Evolutionary conservation across 1,140 invertebrate species (phyloP).

Genomic region (Drosophila malerkotliana): DNA sequence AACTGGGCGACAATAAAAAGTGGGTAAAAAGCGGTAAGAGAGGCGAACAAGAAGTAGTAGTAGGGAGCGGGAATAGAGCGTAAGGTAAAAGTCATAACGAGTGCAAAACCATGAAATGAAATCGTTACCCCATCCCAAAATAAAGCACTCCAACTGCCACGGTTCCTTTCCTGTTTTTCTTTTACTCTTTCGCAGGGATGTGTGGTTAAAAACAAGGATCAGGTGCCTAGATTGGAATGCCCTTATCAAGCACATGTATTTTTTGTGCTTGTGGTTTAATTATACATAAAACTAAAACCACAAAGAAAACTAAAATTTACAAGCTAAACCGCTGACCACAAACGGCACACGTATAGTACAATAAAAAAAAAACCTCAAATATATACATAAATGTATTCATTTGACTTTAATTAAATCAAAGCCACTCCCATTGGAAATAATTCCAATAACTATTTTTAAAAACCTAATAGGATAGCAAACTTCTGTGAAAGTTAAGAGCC

Average conservation of each 20-base stretch:
- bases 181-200: constrained; percentile 34
- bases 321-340: neutral
- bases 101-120: constrained; percentile 82
- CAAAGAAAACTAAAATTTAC: neutral
- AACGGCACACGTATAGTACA: neutral
- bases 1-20: constrained; percentile 79
- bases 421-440: neutral
- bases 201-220: constrained; percentile 29
- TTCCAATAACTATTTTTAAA: neutral
- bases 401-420: neutral
- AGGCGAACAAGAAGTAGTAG: neutral
- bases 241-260: neutral
- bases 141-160: neutral
- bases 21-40: constrained; percentile 42
- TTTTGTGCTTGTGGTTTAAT: neutral
- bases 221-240: constrained; percentile 11
- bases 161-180: constrained; percentile 6
- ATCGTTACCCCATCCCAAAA: constrained; percentile 62
- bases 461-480: constrained; percentile 11
- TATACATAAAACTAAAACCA: neutral
- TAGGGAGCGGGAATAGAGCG: constrained; percentile 15
- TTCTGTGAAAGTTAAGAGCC: constrained; percentile 7
- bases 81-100: constrained; percentile 77
- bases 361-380: neutral
- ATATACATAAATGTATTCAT: neutral